Base-by-base conservation (phyloP, 2,797 vertebrate genomes). In the Sarcoramphus papa region DNA sequence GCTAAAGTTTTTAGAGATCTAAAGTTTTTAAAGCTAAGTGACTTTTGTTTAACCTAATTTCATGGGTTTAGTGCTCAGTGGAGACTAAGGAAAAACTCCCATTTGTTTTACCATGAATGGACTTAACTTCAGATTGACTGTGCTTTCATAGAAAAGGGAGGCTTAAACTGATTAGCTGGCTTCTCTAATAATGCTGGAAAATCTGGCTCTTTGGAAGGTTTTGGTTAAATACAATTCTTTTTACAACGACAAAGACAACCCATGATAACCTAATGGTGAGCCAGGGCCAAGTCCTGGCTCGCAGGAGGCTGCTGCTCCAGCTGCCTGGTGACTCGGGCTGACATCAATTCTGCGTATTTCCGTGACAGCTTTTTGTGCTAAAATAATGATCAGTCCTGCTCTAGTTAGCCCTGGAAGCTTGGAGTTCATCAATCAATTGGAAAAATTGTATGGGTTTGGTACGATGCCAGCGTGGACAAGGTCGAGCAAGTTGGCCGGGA, bases 401-500 rank as follows among this genome's bases (percentile, higher is more conserved):
- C 24, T 16, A 24, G 11, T 12, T 8, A 24, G 30, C 14, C 11
- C 18, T 6, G 6, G 14, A 31, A 37, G 62, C 25, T 30, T 14
- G 48, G 14, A 33, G 12, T n/a, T 23, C 37, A 51, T 68, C 33
- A 8, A 11, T 41, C 22, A 2, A 2, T 6, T 6, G 27, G 54
- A 43, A 24, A 67, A 25, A n/a, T 3, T 10, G 31, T 7, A 10
- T 2, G 25, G 12, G 17, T 7, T 40, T 41, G 50, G 40, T 21
- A 3, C 1, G 7, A 30, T 6, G 40, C n/a, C 51, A 16, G 41
- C 18, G 5, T 4, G 12, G 40, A 10, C 12, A 13, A 27, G 30
- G 35, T 2, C 33, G 20, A 7, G 15, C 2, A 3, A 28, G 35
- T 2, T 1, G 22, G 31, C 14, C n/a, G 5, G 28, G 23, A 33